A percentile compares a stretch with the other conserved stretches of the same genome.
phyloP scores from a whole-genome alignment of 2,797 vertebrate genomes.

The Streptopelia turtur region DNA sequence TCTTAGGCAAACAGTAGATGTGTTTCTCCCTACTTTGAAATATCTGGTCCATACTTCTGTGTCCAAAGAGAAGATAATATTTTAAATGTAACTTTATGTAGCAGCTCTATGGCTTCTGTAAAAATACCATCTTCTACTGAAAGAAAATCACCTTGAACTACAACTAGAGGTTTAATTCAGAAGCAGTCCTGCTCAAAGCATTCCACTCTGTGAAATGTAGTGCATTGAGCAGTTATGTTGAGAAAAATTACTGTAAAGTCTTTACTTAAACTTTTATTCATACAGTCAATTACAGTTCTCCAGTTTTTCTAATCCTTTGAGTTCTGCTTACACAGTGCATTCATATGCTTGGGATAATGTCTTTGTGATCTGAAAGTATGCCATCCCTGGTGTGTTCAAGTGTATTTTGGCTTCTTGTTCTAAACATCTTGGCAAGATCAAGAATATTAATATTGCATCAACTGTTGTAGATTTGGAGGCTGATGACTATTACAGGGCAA shows the following conservation, averaged over 20 bases:
- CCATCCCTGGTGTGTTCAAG: neutral
- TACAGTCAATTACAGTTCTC: slow-evolving; percentile 34
- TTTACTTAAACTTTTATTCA: slow-evolving; percentile 62
- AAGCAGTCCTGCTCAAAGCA: slow-evolving; percentile 18
- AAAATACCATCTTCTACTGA: neutral
- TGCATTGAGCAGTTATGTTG: slow-evolving; percentile 11
- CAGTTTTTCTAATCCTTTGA: slow-evolving; percentile 52
- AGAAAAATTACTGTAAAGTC: slow-evolving; percentile 50
- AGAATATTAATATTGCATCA: slow-evolving; percentile 41
- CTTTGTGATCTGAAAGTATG: neutral
- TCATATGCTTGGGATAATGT: slow-evolving; percentile 8
- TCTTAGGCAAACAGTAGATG: neutral
- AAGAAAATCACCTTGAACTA: slow-evolving; percentile 22
- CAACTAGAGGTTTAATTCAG: neutral
- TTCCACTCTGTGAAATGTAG: slow-evolving; percentile 14
- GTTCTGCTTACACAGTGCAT: slow-evolving; percentile 33
- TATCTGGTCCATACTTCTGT: neutral
- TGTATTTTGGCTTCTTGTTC: neutral
- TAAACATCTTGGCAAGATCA: neutral
- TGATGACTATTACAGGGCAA: neutral
- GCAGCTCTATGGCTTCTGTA: neutral
- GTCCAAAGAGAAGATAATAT: neutral
- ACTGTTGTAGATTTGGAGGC: neutral
- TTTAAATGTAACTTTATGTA: neutral
- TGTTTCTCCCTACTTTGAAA: neutral